Evolutionary conservation across 2,888 invertebrate genomes (phyloP).

Genomic region (Serrognathus titanus): DNA sequence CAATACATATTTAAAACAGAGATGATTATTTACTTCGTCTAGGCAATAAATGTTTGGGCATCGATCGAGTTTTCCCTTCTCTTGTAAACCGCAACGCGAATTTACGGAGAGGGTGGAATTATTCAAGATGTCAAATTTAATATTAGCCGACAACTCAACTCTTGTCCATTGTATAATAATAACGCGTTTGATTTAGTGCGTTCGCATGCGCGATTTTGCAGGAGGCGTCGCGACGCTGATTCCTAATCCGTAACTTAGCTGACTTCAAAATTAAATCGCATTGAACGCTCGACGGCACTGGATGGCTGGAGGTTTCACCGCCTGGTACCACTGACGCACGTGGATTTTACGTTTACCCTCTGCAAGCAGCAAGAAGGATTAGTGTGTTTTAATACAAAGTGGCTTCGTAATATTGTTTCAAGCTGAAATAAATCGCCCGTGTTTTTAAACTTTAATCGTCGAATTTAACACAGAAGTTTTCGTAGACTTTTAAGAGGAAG

Average conservation of each 20-base stretch:
- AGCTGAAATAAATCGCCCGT: neutral
- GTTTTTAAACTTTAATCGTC: neutral
- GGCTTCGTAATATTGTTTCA: neutral
- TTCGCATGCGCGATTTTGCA: slow-evolving; percentile 44
- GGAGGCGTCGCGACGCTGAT: slow-evolving; percentile 26
- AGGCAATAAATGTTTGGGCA: no score
- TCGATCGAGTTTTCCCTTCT: no score
- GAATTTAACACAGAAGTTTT: neutral
- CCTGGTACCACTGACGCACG: slow-evolving; percentile 38
- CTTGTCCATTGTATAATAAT: neutral
- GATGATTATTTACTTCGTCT: no score
- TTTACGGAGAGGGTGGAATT: no score
- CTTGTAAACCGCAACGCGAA: no score
- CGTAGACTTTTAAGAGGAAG: neutral
- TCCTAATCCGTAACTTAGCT: slow-evolving; percentile 27
- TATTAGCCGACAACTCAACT: no score
- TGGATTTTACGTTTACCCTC: neutral
- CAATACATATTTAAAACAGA: no score
- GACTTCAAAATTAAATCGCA: slow-evolving; percentile 37
- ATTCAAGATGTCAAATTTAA: no score
- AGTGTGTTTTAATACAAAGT: neutral
- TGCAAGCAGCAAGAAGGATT: neutral
- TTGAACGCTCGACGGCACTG: slow-evolving; percentile 51
- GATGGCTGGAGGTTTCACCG: slow-evolving; percentile 53
- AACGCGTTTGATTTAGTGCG: neutral